Percentiles rank a stretch among this genome's conserved stretches.
phyloP scores from a whole-genome alignment of 2,797 vertebrate genomes.

The Hemibagrus guttatus region DNA sequence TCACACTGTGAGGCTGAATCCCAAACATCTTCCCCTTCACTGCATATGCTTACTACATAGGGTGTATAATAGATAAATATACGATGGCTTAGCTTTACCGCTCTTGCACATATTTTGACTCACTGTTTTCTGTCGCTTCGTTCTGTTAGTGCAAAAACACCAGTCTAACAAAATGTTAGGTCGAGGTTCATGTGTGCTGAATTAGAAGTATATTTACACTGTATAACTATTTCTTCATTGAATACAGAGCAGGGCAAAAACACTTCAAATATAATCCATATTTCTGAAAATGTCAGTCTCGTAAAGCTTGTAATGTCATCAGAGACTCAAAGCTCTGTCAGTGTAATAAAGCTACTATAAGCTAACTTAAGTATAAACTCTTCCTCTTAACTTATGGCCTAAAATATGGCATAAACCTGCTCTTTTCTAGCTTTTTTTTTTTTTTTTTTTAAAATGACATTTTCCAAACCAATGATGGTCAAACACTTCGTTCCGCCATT shows the following conservation, averaged over 20 bases:
- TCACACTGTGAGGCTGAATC: not conserved
- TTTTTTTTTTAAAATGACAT: not conserved
- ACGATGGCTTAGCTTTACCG: not conserved
- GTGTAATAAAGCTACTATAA: not conserved
- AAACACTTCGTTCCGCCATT: not conserved
- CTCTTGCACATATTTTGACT: not conserved
- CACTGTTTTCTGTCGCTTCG: not conserved
- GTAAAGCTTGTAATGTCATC: not conserved
- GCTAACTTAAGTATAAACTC: not conserved
- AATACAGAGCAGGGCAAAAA: not conserved
- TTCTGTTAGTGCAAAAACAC: not conserved
- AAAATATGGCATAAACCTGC: not conserved
- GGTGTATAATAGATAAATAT: not conserved
- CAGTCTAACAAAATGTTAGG: not conserved
- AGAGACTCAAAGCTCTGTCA: not conserved
- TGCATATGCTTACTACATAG: not conserved
- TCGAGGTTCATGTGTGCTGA: not conserved
- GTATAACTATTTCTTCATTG: no score
- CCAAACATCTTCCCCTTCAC: not conserved
- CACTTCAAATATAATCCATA: not conserved
- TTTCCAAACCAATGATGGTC: not conserved
- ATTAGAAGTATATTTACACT: not conserved
- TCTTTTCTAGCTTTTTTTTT: not conserved
- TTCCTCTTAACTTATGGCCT: not conserved
- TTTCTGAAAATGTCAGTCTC: not conserved